Conservation (phyloP, 1,140 invertebrate species). For the Platorchestia sp. region DNA sequence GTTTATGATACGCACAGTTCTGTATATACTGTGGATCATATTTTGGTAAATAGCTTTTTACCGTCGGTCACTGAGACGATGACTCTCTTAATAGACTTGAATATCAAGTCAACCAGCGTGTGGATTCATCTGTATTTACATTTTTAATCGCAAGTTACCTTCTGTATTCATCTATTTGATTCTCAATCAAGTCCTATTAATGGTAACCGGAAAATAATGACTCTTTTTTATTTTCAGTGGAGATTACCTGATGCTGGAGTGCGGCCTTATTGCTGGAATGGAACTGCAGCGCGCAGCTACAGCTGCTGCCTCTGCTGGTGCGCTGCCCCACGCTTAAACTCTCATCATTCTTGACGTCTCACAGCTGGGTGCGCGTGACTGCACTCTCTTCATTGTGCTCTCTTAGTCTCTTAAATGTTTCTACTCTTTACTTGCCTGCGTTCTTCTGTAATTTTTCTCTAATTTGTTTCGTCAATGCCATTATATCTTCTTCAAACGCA, state of each 20-base stretch:
- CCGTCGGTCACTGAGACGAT: neutral
- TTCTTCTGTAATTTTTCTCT: neutral
- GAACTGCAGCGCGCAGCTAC: conserved; percentile 36
- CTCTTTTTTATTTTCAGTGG: conserved; percentile 10
- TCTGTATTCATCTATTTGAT: neutral
- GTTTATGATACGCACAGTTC: too few relatives aligned
- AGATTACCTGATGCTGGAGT: conserved; percentile 54
- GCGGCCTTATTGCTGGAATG: conserved; percentile 41
- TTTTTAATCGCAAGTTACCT: neutral
- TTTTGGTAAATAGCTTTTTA: neutral
- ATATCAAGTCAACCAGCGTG: neutral
- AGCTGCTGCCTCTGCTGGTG: conserved; percentile 19
- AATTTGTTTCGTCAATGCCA: neutral
- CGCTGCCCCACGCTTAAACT: conserved; percentile 4
- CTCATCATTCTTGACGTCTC: conserved; percentile 22
- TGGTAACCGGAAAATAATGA: neutral
- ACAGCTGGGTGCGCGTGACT: neutral
- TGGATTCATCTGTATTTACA: neutral
- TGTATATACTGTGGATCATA: too few relatives aligned
- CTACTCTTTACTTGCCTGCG: neutral
- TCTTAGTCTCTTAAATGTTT: neutral
- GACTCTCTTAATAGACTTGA: neutral
- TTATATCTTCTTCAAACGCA: neutral
- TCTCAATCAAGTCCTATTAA: neutral
- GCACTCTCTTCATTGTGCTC: neutral